These are phyloP conservation scores for Tetheella fluctuosa DNA, from an alignment of 2,888 invertebrate species.

Conservation along the genomic window DNA sequence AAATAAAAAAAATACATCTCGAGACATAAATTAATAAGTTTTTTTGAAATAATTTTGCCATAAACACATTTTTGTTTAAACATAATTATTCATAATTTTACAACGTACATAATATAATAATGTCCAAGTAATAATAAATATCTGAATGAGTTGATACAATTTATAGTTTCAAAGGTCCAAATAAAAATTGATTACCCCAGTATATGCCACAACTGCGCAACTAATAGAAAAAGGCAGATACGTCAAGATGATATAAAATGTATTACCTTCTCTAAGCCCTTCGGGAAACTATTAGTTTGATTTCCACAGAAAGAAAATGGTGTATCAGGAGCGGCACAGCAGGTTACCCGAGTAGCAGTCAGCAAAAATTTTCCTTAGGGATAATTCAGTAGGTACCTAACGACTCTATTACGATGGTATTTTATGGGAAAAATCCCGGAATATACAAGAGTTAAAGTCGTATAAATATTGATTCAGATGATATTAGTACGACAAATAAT, in stretches of 20 bases:
- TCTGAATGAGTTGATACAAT: no score
- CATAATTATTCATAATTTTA: no score
- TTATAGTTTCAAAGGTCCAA: constrained; percentile 9
- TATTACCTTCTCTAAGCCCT: constrained; percentile 62
- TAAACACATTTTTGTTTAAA: no score
- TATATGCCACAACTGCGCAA: constrained; percentile 35
- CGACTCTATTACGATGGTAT: constrained; percentile 22
- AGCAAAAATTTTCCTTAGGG: constrained; percentile 44
- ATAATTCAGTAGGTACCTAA: constrained; percentile 40
- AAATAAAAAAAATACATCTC: no score
- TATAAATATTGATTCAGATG: not conserved
- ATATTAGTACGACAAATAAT: not conserved
- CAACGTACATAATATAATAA: no score
- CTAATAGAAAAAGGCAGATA: constrained; percentile 68
- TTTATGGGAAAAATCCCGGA: constrained; percentile 17
- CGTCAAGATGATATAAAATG: constrained; percentile 65
- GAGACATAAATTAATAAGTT: no score
- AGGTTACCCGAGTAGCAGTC: constrained; percentile 42
- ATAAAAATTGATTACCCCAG: constrained; percentile 32
- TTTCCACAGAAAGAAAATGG: constrained; percentile 65
- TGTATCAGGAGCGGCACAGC: constrained; percentile 44
- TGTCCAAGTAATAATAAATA: no score
- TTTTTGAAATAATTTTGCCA: no score
- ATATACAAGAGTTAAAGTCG: constrained; percentile 6
- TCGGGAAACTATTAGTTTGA: constrained; percentile 66